Evolutionary conservation across 1,140 invertebrate species (phyloP).

Genomic region (Heliconius himera): DNA sequence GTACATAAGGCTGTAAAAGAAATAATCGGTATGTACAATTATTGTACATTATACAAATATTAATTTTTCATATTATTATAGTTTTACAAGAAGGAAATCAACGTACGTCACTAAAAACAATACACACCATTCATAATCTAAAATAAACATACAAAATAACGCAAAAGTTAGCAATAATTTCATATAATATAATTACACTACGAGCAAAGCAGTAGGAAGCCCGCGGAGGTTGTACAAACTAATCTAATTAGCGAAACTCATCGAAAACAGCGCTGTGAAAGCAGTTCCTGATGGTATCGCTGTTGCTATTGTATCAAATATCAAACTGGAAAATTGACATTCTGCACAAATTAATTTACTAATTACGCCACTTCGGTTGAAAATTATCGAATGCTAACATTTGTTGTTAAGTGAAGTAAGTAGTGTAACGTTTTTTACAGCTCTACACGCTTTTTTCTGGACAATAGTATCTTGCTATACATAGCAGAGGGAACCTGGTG

Average conservation of each 20-base stretch:
- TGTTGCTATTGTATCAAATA: slow-evolving; percentile 2
- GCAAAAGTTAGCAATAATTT: neutral
- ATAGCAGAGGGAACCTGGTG: no score
- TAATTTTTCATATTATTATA: no score
- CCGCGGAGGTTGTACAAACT: slow-evolving; percentile 16
- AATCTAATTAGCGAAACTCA: slow-evolving; percentile 27
- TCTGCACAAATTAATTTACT: slow-evolving; percentile 4
- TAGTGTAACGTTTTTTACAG: no score
- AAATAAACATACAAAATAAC: neutral
- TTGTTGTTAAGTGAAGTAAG: no score
- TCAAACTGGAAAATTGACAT: slow-evolving; percentile 12
- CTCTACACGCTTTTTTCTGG: no score
- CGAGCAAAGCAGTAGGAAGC: slow-evolving; percentile 1
- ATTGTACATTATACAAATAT: no score
- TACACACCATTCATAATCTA: neutral
- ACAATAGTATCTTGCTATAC: no score
- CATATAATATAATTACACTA: neutral
- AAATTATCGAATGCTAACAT: neutral
- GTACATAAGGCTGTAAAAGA: no score
- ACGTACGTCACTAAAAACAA: no score
- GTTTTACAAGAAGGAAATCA: no score
- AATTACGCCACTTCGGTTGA: neutral
- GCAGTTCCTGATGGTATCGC: slow-evolving; percentile 6
- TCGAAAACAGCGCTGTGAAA: slow-evolving; percentile 13
- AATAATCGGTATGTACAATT: no score